Percentiles rank a stretch among this genome's conserved stretches.
These are phyloP conservation scores for Stegodyphus dumicola DNA, from an alignment of 1,140 invertebrate species.

Conservation along the genomic window DNA sequence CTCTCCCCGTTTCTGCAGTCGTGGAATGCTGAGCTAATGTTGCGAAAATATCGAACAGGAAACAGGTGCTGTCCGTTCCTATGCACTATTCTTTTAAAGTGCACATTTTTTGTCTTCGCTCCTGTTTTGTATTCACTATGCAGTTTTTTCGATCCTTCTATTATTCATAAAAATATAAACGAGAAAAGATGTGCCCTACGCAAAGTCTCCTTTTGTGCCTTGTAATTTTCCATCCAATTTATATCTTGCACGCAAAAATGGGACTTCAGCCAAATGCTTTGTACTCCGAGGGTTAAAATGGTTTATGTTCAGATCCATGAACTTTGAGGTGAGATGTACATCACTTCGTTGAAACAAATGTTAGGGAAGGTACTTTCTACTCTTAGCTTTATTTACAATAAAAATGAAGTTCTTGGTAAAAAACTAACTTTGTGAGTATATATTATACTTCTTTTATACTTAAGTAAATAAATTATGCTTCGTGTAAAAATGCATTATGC, in stretches of 20 bases:
- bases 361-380: too few species aligned
- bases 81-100: conserved; percentile 7
- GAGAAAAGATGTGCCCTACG: neutral
- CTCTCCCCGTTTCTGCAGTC: too few species aligned
- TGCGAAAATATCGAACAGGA: conserved; percentile 34
- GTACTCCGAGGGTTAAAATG: neutral
- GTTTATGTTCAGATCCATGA: too few species aligned
- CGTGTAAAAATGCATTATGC: too few species aligned
- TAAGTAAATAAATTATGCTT: too few species aligned
- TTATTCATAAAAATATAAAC: conserved; percentile 14
- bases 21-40: conserved; percentile 3
- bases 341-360: too few species aligned
- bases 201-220: conserved; percentile 3
- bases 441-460: too few species aligned
- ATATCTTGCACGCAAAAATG: conserved; percentile 17
- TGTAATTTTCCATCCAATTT: conserved; percentile 36
- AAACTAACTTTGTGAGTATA: too few species aligned
- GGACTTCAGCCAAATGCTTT: conserved; percentile 2
- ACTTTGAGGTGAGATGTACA: too few species aligned
- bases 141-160: neutral
- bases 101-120: conserved; percentile 7
- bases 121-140: conserved; percentile 11
- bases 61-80: conserved; percentile 21
- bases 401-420: too few species aligned
- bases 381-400: too few species aligned